Conservation (phyloP, 2,888 invertebrate genomes). For the Dryobotodes eremita region DNA sequence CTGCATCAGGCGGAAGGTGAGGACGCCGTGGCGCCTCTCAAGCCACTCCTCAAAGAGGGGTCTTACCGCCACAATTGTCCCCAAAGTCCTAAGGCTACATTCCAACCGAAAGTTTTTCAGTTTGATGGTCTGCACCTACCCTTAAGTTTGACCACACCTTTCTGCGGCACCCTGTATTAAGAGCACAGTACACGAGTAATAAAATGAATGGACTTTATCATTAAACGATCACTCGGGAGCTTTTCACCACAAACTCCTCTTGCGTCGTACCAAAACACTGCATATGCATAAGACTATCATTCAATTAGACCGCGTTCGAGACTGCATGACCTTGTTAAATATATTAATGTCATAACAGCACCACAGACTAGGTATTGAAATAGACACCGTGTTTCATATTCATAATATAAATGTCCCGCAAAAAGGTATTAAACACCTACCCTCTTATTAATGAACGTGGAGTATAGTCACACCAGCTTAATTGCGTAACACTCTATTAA, state of each 20-base stretch:
- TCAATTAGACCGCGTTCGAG: conserved; percentile 32
- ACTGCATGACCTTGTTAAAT: conserved; percentile 22
- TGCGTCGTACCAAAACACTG: background rate
- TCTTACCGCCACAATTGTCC: too few relatives aligned
- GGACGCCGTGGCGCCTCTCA: too few relatives aligned
- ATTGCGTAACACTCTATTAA: too few relatives aligned
- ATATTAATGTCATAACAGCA: conserved; percentile 1
- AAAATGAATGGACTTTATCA: background rate
- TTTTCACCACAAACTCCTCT: background rate
- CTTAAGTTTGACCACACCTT: too few relatives aligned
- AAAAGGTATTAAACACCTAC: too few relatives aligned
- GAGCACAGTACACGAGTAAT: background rate
- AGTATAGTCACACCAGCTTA: too few relatives aligned
- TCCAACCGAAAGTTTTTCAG: background rate
- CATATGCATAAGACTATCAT: conserved; percentile 17
- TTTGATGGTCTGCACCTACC: background rate
- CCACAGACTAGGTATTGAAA: background rate
- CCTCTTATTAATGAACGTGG: too few relatives aligned
- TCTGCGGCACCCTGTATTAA: background rate
- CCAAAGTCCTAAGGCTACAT: too few relatives aligned
- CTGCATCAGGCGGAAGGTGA: too few relatives aligned
- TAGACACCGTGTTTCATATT: background rate
- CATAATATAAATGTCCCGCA: too few relatives aligned
- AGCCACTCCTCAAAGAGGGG: too few relatives aligned
- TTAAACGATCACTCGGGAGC: background rate